Evolutionary conservation across 2,797 vertebrate genomes (phyloP), one percentile per base, ranked within the genome.

Genomic region (Gallinago solitaria): DNA sequence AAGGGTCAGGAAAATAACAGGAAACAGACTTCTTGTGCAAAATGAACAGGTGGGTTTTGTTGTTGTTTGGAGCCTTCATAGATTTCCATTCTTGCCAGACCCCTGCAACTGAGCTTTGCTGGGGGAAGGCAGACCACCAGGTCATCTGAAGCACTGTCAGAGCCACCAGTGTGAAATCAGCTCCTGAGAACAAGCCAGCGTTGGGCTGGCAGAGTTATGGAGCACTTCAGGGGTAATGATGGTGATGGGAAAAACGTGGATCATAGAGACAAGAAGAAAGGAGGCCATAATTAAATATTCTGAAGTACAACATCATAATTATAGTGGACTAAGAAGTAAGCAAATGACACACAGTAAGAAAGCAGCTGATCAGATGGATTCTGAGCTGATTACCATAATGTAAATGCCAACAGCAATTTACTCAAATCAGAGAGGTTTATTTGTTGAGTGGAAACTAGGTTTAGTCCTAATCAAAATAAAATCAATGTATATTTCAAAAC

Each of bases 381-480:
- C 76, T 76, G 89, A 93, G 56, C 83, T 86, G 82, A 96, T 96
- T 93, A 96, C 70, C 84, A 90, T 95, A 81, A 95, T 69, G 89
- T 75, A 94, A 93, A 95, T 91, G 93, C 93, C 96, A 96, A 91
- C 79, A 95, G 93, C 76, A 96, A 96, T 97, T 95, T 94, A 83
- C 77, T 94, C 61, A 91, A 95, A 95, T 96, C 96, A 94, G 89
- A 94, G 91, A 88, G 91, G 73, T 91, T 96, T 93, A 93, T 93
- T 88, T 94, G 73, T 11, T 5, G 65, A 16, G n/a, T 80, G 51
- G 87, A 90, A 95, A 71, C 87, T 63, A 90, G 93, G 80, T 93
- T 95, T 93, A 91, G 83, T 57, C 73, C 87, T 95, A 96, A 96
- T 95, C 94, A 97, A 96, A 97, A 96, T 95, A 93, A 96, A 96